These are phyloP conservation scores for Vanessa cardui DNA, from an alignment of 2,888 invertebrate species.

Conservation along the genomic window DNA sequence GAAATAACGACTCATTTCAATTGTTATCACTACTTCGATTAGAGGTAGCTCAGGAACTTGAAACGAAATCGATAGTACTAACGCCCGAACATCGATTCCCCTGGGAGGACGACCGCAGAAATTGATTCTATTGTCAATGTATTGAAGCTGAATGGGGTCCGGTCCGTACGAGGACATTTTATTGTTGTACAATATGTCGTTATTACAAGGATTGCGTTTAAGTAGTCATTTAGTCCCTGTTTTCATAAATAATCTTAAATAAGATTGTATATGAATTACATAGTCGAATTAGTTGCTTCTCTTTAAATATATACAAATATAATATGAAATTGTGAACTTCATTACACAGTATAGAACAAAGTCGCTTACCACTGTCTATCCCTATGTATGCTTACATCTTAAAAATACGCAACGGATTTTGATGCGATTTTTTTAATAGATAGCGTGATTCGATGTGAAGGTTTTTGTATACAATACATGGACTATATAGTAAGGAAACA, in stretches of 20 bases:
- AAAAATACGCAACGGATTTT: no score
- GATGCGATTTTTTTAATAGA: no score
- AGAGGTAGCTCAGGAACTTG: constrained; percentile 8
- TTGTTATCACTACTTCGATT: constrained; percentile 1
- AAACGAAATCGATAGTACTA: constrained; percentile 32
- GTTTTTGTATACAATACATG: no score
- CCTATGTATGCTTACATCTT: no score
- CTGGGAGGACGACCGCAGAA: constrained; percentile 30
- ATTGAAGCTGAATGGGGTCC: constrained; percentile 32
- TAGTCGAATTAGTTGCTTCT: background rate
- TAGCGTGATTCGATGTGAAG: no score
- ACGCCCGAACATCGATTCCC: constrained; percentile 30
- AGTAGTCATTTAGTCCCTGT: constrained; percentile 1
- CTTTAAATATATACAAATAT: no score
- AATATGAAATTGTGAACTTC: no score
- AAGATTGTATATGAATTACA: background rate
- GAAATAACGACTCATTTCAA: background rate
- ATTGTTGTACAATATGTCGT: constrained; percentile 26
- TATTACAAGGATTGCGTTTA: constrained; percentile 7
- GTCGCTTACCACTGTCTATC: no score
- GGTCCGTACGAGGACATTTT: constrained; percentile 20
- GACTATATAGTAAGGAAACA: no score
- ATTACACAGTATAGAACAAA: no score
- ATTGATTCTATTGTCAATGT: constrained; percentile 35
- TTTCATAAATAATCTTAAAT: background rate